phyloP scores from a whole-genome alignment of 2,888 invertebrate genomes.

The Stenodema calcarata region DNA sequence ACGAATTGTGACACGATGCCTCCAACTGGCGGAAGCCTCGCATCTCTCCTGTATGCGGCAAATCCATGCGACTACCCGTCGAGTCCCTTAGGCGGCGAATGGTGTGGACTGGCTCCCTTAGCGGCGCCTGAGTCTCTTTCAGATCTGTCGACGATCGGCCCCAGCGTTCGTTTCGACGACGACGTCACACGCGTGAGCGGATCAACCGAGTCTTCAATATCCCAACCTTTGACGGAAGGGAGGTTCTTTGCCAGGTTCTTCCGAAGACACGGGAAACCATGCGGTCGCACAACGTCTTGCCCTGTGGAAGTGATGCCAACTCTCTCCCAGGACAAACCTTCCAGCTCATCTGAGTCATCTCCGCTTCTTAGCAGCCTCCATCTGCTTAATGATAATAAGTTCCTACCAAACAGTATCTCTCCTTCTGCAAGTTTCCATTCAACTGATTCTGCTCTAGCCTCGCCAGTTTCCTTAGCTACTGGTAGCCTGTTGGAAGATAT shows the following conservation, averaged over 20 bases:
- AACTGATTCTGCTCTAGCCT: conserved; percentile 40
- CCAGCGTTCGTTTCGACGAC: conserved; percentile 51
- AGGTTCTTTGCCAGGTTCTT: conserved; percentile 32
- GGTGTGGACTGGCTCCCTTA: conserved; percentile 76
- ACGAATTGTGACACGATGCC: conserved; percentile 70
- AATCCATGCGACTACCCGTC: conserved; percentile 59
- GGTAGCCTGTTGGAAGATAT: conserved; percentile 56
- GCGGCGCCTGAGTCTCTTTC: conserved; percentile 84
- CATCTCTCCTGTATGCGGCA: conserved; percentile 57
- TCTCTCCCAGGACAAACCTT: conserved; percentile 19
- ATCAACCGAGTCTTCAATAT: conserved; percentile 28
- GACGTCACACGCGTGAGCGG: conserved; percentile 46
- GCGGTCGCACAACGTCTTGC: conserved; percentile 19
- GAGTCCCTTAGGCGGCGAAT: conserved; percentile 69
- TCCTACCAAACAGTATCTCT: conserved; percentile 52
- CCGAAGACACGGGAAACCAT: not conserved
- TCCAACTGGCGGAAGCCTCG: conserved; percentile 56
- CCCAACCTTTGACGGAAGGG: conserved; percentile 3
- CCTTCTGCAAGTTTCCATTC: conserved; percentile 55
- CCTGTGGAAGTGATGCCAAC: conserved; percentile 28
- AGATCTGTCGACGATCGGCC: conserved; percentile 79
- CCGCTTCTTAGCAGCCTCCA: conserved; percentile 57
- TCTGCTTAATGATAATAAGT: conserved; percentile 55
- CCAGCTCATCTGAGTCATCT: conserved; percentile 54
- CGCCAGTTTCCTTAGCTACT: conserved; percentile 54